A percentile compares a stretch with the other conserved stretches of the same genome.
These are phyloP conservation scores for Incurvaria masculella DNA, from an alignment of 2,888 invertebrate genomes.

Conservation along the genomic window DNA sequence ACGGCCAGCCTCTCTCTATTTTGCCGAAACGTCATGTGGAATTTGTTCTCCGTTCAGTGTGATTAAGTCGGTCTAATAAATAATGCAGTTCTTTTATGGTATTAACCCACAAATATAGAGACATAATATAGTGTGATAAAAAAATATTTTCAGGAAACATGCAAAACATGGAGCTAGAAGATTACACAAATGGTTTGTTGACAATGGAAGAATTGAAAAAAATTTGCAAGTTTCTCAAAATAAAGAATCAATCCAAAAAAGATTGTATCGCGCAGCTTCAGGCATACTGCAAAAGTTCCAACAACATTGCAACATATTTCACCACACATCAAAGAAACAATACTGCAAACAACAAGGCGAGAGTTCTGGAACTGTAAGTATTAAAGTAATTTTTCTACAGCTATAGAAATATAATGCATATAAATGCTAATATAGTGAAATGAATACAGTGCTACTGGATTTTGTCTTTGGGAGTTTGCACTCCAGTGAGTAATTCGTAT, in stretches of 20 bases:
- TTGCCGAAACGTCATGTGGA: too few relatives aligned
- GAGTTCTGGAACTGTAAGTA: conserved; percentile 33
- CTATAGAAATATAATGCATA: too few relatives aligned
- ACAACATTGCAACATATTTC: conserved; percentile 27
- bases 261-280: conserved; percentile 25
- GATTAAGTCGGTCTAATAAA: too few relatives aligned
- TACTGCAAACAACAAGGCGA: conserved; percentile 19
- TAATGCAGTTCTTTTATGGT: too few relatives aligned
- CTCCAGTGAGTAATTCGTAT: too few relatives aligned
- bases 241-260: conserved; percentile 28
- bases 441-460: too few relatives aligned
- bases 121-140: too few relatives aligned
- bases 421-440: too few relatives aligned
- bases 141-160: conserved; percentile 19
- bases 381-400: too few relatives aligned
- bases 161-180: conserved; percentile 16
- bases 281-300: conserved; percentile 21
- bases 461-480: too few relatives aligned
- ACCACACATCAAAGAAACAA: conserved; percentile 12
- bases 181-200: conserved; percentile 23
- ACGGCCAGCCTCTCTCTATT: too few relatives aligned
- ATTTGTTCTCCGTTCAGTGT: conserved; percentile 8
- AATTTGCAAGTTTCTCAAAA: conserved; percentile 35
- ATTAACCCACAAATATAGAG: too few relatives aligned
- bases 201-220: conserved; percentile 29